These are phyloP conservation scores for Melanostoma mellinum DNA, from an alignment of 2,888 invertebrate species.

Conservation along the genomic window DNA sequence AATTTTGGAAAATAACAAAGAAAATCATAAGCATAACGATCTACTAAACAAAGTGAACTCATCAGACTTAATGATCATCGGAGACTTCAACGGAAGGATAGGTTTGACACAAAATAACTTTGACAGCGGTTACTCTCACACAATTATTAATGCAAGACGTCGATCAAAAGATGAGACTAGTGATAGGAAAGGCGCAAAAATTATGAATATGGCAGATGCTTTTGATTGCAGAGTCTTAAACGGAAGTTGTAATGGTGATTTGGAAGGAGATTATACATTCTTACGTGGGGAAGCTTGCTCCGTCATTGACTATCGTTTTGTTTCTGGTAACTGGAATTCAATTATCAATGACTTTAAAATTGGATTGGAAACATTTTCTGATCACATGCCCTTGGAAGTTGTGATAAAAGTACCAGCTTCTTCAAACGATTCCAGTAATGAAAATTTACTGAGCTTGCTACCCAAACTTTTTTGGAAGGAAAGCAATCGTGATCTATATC, in stretches of 20 bases:
- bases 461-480: no score
- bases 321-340: constrained; percentile 6
- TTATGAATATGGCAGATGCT: no score
- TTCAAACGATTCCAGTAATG: no score
- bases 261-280: no score
- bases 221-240: no score
- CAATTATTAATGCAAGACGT: not conserved
- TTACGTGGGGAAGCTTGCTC: constrained; percentile 1
- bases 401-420: no score
- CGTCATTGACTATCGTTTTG: constrained; percentile 12
- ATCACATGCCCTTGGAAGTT: not conserved
- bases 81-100: constrained; percentile 4
- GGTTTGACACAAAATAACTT: constrained; percentile 1
- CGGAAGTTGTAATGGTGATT: no score
- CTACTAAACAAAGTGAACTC: not conserved
- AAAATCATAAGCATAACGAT: constrained; percentile 8
- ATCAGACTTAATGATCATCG: not conserved
- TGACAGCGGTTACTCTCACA: no score
- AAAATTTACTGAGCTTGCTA: no score
- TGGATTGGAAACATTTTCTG: constrained; percentile 3
- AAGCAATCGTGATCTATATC: no score
- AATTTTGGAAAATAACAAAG: no score
- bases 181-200: not conserved
- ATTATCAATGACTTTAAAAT: not conserved
- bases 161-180: not conserved